Evolutionary conservation across 2,797 vertebrate genomes (phyloP), one percentile per base, ranked within the genome.

Genomic region (Miopithecus talapoin): DNA sequence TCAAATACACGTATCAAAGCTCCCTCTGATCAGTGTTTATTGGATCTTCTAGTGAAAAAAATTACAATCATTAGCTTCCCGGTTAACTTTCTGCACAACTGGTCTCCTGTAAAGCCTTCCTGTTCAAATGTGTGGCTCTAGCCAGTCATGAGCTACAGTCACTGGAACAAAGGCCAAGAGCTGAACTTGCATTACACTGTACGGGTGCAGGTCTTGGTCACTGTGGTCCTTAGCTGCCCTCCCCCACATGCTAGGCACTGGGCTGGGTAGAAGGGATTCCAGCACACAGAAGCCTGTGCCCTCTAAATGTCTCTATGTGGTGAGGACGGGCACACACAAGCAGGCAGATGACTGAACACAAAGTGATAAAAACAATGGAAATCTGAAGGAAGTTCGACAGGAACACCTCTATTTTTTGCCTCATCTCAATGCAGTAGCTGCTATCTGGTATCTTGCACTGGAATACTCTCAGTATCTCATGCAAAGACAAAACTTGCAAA

Each of bases 121-220:
- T 8, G 36, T 2, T 22, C 19, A 22, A 0, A 22, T 2, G 11
- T 68, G 8, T 68, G 64, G 33, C 16, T 36, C 43, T 7, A 22
- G 84, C 26, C 16, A 9, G 53, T 43, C 33, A 19, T 0, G 2
- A 41, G 64, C 16, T 36, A 14, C 12, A 1, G 0, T 24, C 28
- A 36, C 19, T 22, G 5, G n/a, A 39, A 21, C 11, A 0, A 48
- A 78, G 70, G n/a, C 33, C 9, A 16, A 41, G 11, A 17, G 5
- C 19, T 1, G 17, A 46, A 7, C 2, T 28, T 28, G 70, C 74
- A 33, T 6, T 3, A 8, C 17, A 1, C 0, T 0, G 36, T 11
- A 39, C 2, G 33, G 16, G 28, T 41, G 5, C 1, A 0, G 6
- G 21, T 24, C 5, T 26, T 1, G 2, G 89, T 13, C 19, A 5